Percentiles rank a stretch among this genome's conserved stretches.
These are phyloP conservation scores for Notothenia coriiceps DNA, from an alignment of 2,113 vertebrate genomes.

Conservation along the genomic window DNA sequence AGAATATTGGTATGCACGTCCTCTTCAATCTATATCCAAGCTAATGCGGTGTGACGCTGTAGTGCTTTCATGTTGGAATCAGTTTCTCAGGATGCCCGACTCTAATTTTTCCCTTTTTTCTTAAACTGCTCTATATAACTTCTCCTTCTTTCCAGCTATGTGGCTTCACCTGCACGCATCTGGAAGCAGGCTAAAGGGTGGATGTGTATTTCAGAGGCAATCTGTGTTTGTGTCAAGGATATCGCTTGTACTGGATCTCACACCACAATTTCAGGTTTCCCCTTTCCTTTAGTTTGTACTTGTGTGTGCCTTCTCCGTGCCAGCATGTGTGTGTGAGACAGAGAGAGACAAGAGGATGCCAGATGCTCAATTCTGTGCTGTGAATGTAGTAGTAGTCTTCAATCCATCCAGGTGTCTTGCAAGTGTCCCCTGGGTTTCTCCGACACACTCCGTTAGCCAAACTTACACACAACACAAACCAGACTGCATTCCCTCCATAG, in stretches of 20 bases:
- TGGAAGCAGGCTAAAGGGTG: conserved; percentile 17
- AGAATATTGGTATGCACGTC: conserved; percentile 48
- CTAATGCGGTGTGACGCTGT: conserved; percentile 62
- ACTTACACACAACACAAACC: conserved; percentile 10
- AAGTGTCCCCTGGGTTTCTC: conserved; percentile 49
- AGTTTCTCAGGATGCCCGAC: conserved; percentile 50
- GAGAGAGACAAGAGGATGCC: conserved; percentile 38
- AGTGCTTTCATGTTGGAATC: conserved; percentile 75
- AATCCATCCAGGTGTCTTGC: conserved; percentile 65
- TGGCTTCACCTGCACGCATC: conserved; percentile 15
- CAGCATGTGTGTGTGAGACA: neutral
- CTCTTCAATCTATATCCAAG: conserved; percentile 44
- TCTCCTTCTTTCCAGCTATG: conserved; percentile 48
- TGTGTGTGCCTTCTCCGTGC: neutral
- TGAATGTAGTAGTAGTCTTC: conserved; percentile 46
- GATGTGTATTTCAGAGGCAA: conserved; percentile 23
- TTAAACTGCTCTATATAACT: neutral
- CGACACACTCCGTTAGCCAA: conserved; percentile 56
- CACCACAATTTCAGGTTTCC: neutral
- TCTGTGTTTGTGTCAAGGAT: conserved; percentile 28
- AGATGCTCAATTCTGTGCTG: conserved; percentile 52
- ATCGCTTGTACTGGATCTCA: conserved; percentile 27
- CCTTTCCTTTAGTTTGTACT: neutral
- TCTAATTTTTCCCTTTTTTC: conserved; percentile 12
- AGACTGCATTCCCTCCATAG: conserved; percentile 19